Evolutionary conservation across 2,113 vertebrate species (phyloP).

Genomic region (Aptenodytes forsteri): DNA sequence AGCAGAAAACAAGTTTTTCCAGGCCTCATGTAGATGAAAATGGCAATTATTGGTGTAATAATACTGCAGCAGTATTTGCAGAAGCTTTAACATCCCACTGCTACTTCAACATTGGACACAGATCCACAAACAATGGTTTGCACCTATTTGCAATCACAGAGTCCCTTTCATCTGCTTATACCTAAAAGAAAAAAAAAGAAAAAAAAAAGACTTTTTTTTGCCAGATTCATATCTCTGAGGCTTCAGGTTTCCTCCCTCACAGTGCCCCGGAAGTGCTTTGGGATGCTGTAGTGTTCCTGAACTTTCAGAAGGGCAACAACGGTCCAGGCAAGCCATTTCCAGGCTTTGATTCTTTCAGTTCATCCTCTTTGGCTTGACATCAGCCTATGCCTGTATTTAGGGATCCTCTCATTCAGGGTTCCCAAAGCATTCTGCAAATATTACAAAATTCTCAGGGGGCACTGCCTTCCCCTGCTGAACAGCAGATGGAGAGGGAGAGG

Average conservation of each 20-base stretch:
- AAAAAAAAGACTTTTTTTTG: not conserved
- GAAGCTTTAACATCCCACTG: not conserved
- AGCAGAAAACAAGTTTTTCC: not conserved
- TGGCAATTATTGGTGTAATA: not conserved
- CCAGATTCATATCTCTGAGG: not conserved
- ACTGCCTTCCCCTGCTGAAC: not conserved
- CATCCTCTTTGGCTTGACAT: not conserved
- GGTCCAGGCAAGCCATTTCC: not conserved
- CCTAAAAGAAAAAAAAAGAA: not conserved
- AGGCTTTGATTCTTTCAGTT: not conserved
- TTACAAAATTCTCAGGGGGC: not conserved
- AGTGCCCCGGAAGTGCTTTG: not conserved
- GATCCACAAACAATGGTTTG: not conserved
- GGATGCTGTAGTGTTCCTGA: not conserved
- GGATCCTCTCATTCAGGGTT: not conserved
- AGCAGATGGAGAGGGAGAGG: not conserved
- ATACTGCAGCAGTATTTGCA: not conserved
- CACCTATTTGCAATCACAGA: not conserved
- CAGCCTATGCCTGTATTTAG: not conserved
- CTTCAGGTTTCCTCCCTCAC: not conserved
- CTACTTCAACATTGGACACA: not conserved
- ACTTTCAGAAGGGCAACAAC: not conserved
- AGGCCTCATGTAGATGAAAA: not conserved
- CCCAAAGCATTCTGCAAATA: not conserved
- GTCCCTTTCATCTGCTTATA: not conserved